Percentiles rank a stretch among this genome's conserved stretches.
Conservation (phyloP, 1,140 invertebrate species). For the Scaptomyza pallida region DNA sequence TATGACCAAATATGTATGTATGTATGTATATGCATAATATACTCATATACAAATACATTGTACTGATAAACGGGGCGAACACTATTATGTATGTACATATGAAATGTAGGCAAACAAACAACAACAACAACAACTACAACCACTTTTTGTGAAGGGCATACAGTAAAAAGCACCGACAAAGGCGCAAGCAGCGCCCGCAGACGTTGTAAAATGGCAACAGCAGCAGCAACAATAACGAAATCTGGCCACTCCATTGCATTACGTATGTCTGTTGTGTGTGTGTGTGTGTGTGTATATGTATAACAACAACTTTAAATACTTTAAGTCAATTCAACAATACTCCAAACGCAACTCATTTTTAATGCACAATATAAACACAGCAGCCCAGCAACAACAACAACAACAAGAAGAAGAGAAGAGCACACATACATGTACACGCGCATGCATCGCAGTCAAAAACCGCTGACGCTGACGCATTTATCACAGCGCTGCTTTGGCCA, state of each 20-base stretch:
- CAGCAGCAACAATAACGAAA: slow-evolving; percentile 24
- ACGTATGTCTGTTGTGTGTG: too few species aligned
- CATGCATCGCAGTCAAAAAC: slow-evolving; percentile 47
- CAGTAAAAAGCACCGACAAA: slow-evolving; percentile 24
- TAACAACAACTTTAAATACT: slow-evolving; percentile 43
- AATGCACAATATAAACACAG: slow-evolving; percentile 39
- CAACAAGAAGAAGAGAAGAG: slow-evolving; percentile 17
- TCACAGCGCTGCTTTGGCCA: slow-evolving; percentile 45
- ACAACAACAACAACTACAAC: slow-evolving; percentile 16
- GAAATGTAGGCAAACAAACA: slow-evolving; percentile 29
- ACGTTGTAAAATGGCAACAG: slow-evolving; percentile 48
- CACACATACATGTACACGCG: slow-evolving; percentile 22
- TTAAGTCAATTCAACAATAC: slow-evolving; percentile 34
- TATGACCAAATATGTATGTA: slow-evolving; percentile 33
- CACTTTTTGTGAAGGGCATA: slow-evolving; percentile 48
- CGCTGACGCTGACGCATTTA: slow-evolving; percentile 54
- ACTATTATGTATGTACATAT: slow-evolving; percentile 11
- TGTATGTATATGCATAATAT: slow-evolving; percentile 15
- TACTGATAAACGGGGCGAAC: slow-evolving; percentile 7
- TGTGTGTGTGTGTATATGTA: slow-evolving; percentile 3
- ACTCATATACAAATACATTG: slow-evolving; percentile 10
- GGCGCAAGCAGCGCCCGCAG: slow-evolving; percentile 39
- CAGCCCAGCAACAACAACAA: slow-evolving; percentile 37
- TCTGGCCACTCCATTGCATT: slow-evolving; percentile 16
- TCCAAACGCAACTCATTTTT: slow-evolving; percentile 44